phyloP scores from a whole-genome alignment of 37 sponge, comb jelly and placozoan species.

The Diacarnus erythraeanus region DNA sequence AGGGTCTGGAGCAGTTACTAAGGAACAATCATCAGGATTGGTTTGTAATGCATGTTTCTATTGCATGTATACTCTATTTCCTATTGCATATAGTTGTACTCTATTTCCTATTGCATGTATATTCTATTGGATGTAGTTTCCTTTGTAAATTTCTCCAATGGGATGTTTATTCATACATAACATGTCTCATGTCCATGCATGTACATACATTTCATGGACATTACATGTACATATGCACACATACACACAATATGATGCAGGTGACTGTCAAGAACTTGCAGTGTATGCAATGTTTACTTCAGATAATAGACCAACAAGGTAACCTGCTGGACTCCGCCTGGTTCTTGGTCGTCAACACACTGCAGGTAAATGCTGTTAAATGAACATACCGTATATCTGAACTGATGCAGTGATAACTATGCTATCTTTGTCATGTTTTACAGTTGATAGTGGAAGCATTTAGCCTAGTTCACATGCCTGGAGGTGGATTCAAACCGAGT shows the following conservation, averaged over 20 bases:
- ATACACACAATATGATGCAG: constrained; percentile 39
- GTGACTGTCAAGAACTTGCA: constrained; percentile 85
- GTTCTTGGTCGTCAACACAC: constrained; percentile 74
- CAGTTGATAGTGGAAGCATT: constrained; percentile 52
- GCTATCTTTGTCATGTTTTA: background rate
- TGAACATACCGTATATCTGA: background rate
- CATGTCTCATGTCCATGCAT: background rate
- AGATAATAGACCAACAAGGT: constrained; percentile 87
- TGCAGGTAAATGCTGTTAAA: constrained; percentile 67
- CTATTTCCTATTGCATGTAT: too few species aligned
- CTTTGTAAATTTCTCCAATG: too few species aligned
- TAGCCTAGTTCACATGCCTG: constrained; percentile 20
- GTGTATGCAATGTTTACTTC: constrained; percentile 78
- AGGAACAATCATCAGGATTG: constrained; percentile 13
- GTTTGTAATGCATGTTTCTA: background rate
- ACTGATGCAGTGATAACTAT: too few species aligned
- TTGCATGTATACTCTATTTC: too few species aligned
- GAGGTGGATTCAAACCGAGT: constrained; percentile 35
- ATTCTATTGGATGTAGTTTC: too few species aligned
- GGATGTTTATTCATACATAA: too few species aligned
- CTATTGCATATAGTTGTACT: too few species aligned
- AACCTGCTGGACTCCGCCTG: constrained; percentile 80
- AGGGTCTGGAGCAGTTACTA: background rate
- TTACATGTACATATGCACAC: too few species aligned
- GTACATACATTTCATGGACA: too few species aligned